Percentiles rank a stretch among this genome's conserved stretches.
phyloP scores from a whole-genome alignment of 1,140 invertebrate species.

The Trinorchestia longiramus region DNA sequence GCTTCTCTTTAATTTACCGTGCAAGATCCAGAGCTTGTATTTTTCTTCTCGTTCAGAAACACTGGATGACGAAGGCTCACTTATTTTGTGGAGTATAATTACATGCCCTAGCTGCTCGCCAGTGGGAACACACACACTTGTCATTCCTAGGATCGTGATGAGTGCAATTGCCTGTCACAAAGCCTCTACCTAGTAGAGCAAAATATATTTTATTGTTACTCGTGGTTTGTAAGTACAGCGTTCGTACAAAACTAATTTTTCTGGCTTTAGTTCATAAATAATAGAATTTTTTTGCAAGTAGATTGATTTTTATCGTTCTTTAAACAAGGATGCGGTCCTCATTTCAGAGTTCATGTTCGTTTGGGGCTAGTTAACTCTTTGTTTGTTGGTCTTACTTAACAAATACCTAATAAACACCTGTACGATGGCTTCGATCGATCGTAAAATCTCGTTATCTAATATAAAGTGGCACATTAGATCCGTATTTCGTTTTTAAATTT shows the following conservation, averaged over 20 bases:
- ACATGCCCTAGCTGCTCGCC: neutral
- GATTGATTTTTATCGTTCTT: neutral
- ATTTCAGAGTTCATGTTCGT: neutral
- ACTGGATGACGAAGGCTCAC: neutral
- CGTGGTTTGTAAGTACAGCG: neutral
- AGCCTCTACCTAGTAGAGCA: neutral
- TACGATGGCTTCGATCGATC: too few relatives aligned
- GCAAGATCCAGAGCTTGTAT: neutral
- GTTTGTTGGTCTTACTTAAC: neutral
- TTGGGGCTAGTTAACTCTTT: neutral
- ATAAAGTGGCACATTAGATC: too few relatives aligned
- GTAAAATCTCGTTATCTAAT: too few relatives aligned
- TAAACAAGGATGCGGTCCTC: neutral
- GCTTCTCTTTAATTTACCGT: neutral
- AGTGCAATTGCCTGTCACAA: neutral
- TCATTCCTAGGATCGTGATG: neutral
- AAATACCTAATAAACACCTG: too few relatives aligned
- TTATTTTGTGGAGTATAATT: neutral
- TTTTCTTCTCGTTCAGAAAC: neutral
- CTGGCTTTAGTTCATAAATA: neutral
- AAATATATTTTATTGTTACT: neutral
- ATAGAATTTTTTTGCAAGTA: neutral
- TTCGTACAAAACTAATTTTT: neutral
- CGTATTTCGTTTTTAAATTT: too few relatives aligned
- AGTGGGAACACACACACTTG: neutral